Conservation (phyloP, 2,113 vertebrate genomes). For the Seriola rivoliana region DNA sequence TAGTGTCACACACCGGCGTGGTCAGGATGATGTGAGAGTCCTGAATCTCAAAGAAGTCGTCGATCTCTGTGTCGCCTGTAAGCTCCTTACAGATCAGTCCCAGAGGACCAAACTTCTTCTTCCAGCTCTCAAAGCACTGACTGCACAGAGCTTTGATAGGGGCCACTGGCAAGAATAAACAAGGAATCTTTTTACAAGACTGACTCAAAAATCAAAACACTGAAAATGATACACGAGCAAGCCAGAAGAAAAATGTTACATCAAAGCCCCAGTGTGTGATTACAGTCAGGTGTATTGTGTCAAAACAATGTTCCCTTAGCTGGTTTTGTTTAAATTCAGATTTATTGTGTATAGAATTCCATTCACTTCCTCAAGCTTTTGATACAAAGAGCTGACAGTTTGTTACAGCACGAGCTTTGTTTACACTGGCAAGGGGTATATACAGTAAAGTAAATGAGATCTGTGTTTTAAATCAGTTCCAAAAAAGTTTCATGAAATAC, state of each 20-base stretch:
- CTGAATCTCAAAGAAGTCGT: constrained; percentile 98
- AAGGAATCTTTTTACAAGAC: not conserved
- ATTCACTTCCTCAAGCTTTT: not conserved
- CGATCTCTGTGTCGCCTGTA: constrained; percentile 95
- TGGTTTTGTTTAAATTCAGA: not conserved
- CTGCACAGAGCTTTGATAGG: constrained; percentile 98
- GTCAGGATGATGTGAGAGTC: constrained; percentile 96
- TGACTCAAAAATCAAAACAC: constrained; percentile 21
- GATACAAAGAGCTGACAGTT: not conserved
- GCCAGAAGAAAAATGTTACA: not conserved
- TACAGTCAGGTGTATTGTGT: constrained; percentile 11
- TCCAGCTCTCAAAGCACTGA: constrained; percentile 96
- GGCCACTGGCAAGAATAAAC: constrained; percentile 88
- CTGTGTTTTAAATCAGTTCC: not conserved
- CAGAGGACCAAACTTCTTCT: constrained; percentile 93
- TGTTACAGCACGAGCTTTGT: constrained; percentile 8
- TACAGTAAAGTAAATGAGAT: not conserved
- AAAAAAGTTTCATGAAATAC: too few relatives aligned
- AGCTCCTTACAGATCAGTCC: constrained; percentile 96
- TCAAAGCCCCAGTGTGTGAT: constrained; percentile 7
- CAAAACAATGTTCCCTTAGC: not conserved
- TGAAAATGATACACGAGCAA: not conserved
- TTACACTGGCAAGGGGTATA: not conserved
- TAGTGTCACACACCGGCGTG: constrained; percentile 90
- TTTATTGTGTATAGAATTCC: not conserved